phyloP scores from a whole-genome alignment of 2,113 vertebrate species.

The Etia nguti region DNA sequence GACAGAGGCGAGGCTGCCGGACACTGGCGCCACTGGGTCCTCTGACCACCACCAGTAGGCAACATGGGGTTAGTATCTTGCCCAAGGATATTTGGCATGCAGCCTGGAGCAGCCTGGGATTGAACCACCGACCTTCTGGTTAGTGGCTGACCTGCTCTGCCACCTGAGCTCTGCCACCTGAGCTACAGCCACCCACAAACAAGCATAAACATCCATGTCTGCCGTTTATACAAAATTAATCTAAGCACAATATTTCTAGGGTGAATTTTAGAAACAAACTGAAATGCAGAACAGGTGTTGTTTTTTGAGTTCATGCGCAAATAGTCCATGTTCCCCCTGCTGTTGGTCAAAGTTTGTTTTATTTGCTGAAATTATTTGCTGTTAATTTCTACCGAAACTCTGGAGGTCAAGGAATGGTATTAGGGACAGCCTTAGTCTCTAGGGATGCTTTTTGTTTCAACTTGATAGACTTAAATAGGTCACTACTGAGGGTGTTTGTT shows the following conservation, averaged over 20 bases:
- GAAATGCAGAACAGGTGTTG: background rate
- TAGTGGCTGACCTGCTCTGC: no score
- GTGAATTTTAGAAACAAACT: background rate
- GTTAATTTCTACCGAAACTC: background rate
- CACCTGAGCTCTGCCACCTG: no score
- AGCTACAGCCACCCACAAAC: no score
- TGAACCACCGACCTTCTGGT: no score
- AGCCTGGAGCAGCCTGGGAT: no score
- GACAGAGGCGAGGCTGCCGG: no score
- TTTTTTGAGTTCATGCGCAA: background rate
- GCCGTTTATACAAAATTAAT: background rate
- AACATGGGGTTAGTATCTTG: no score
- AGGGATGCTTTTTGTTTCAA: background rate
- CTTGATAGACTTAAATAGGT: background rate
- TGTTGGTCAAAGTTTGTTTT: background rate
- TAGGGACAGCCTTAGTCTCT: background rate
- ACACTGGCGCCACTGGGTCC: no score
- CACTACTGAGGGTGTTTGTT: background rate
- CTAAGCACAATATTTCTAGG: background rate
- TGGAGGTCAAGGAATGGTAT: background rate
- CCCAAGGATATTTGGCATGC: no score
- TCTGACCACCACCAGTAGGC: no score
- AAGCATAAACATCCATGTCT: background rate
- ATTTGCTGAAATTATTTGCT: background rate
- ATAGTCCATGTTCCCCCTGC: background rate